These are phyloP conservation scores for Microplitis mediator DNA, from an alignment of 1,140 invertebrate genomes.

Conservation along the genomic window DNA sequence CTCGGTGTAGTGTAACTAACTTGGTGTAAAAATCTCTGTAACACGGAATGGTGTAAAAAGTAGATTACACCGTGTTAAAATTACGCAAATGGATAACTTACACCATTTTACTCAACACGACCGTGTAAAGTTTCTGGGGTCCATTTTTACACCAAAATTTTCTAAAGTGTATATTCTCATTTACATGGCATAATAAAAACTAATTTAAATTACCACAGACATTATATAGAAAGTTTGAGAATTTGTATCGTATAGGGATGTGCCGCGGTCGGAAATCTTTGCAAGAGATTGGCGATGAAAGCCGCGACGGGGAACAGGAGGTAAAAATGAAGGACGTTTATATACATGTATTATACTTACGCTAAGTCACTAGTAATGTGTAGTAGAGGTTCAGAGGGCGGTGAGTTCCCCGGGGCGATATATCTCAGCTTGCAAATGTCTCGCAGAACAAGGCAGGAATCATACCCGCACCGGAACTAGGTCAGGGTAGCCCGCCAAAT, in stretches of 20 bases:
- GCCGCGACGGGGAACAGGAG: slow-evolving; percentile 1
- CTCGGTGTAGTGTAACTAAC: too few relatives aligned
- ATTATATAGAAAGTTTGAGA: neutral
- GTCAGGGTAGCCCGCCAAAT: slow-evolving; percentile 37
- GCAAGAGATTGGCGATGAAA: neutral
- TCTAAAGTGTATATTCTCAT: too few relatives aligned
- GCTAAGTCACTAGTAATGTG: neutral
- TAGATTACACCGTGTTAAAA: too few relatives aligned
- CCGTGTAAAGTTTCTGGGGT: too few relatives aligned
- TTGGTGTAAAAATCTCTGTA: too few relatives aligned
- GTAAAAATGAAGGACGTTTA: slow-evolving; percentile 4
- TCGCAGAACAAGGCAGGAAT: slow-evolving; percentile 27
- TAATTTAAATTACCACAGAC: neutral
- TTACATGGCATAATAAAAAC: too few relatives aligned
- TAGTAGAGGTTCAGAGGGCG: neutral
- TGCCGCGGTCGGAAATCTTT: neutral
- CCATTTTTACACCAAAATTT: too few relatives aligned
- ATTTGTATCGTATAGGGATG: neutral
- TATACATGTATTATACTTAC: neutral
- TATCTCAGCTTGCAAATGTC: slow-evolving; percentile 11
- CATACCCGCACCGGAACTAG: slow-evolving; percentile 26
- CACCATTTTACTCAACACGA: too few relatives aligned
- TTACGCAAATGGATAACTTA: too few relatives aligned
- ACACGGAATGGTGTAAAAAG: too few relatives aligned
- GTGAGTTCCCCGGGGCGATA: slow-evolving; percentile 14